Base-by-base conservation (phyloP, 2,888 invertebrate species). In the Caenorhabditis uteleia region DNA sequence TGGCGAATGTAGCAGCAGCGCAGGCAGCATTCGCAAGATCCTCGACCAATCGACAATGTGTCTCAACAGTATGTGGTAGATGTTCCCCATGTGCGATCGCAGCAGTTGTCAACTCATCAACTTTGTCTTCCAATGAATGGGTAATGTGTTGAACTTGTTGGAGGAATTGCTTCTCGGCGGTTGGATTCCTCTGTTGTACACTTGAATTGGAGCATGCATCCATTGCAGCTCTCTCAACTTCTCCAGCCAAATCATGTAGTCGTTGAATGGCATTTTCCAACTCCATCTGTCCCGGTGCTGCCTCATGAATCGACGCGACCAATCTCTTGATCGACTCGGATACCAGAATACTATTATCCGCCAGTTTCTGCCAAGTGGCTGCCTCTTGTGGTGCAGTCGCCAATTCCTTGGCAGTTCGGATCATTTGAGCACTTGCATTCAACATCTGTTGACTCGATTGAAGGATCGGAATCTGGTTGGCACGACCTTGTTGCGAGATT, bases 281-380 rank as follows among this genome's bases (percentile, higher is more conserved):
- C 84, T 98, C 97, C 4, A 90, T 40, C 84, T 95, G 95, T 0
- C 97, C 97, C 0, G 97, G 97, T 0, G 95, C 94, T 78, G 92
- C 92, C 83, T 95, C 95, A 49, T 91, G 89, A 54, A 80, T 80
- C 68, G 92, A 91, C 14, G 92, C 89, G 4, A 95, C 94, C 4
- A 98, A 88, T 12, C 89, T 89, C 85, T 97, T 97, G 83, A 98
- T 95, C 26, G 93, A 91, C 84, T 97, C 95, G 1, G 95, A 95
- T 1, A 98, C 95, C 47, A 48, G 64, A 26, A 55, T 43, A 83
- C 94, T 94, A 86, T 95, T 93, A 77, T 89, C 89, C 0, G 95
- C 94, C 64, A 98, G 88, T 58, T 90, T 88, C 84, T 95, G 95
- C 94, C 97, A 97, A 21, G 92, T 92, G 1, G 91, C 88, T 2